Base-by-base conservation (phyloP, 1,140 invertebrate genomes). In the Drosophila ercepeae region DNA sequence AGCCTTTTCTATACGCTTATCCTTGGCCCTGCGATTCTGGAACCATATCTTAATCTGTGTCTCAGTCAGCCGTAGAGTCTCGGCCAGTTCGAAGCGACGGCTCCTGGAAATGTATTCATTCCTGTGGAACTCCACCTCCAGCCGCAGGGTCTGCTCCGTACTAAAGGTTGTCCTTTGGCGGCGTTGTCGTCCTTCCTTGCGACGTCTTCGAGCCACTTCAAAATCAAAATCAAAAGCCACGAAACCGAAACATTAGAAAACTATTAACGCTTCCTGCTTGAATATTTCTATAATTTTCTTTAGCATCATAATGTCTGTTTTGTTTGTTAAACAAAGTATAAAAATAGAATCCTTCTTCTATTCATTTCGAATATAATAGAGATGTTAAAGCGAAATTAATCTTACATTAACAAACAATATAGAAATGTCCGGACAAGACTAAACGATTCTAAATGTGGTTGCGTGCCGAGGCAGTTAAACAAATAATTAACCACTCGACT, bases 41-140 rank as follows among this genome's bases (percentile, higher is more conserved):
- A 98, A 99, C 98, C 98, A 98, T 64, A 98, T 98, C 92, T 98
- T 98, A 49, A 98, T 97, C 92, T 98, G 97, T 0, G 97, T 98
- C 91, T 99, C 98, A 2, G 96, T 97, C 5, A 99, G 92, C 44
- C 94, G 93, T 18, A 99, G 91, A 0, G 94, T 93, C 63, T 96
- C 95, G 0, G 98, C 97, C 60, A 99, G 92, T 92, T 99, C 97
- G 89, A 95, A 97, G 82, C 97, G 92, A 75, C 97, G 92, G 19
- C 96, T 94, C 42, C 97, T 92, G 0, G 97, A 97, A 51, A 99
- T 97, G 89, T 99, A 99, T 92, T 98, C 98, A 0, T 95, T 96
- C 29, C 95, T 92, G 14, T 96, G 95, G 91, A 98, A 99, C 89
- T 98, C 98, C 21, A 97, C 93, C 91, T 99, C 98, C 4, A 99